A percentile compares a stretch with the other conserved stretches of the same genome.
phyloP scores from a whole-genome alignment of 2,113 vertebrate species.

The Dinomys branickii region DNA sequence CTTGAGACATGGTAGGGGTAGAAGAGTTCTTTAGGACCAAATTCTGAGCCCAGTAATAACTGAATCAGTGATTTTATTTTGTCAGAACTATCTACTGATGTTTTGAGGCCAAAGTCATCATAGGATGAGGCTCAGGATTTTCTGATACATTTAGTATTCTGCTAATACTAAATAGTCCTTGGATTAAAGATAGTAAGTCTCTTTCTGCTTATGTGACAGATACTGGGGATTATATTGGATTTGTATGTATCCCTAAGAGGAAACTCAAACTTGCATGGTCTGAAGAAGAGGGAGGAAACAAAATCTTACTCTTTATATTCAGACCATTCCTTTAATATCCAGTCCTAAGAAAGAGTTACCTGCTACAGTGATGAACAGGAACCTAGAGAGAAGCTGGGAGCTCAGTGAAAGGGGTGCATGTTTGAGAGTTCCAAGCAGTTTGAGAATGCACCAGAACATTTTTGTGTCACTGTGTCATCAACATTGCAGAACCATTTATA shows the following conservation, averaged over 20 bases:
- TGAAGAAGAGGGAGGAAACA: neutral
- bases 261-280: neutral
- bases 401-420: neutral
- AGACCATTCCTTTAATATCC: neutral
- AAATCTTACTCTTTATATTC: slow-evolving; percentile 44
- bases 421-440: neutral
- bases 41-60: neutral
- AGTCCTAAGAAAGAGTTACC: neutral
- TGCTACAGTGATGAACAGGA: neutral
- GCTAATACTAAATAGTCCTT: slow-evolving; percentile 27
- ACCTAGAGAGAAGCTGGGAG: neutral
- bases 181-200: slow-evolving; percentile 38
- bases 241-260: neutral
- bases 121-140: neutral
- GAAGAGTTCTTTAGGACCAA: neutral
- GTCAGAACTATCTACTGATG: neutral
- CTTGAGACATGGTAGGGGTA: neutral
- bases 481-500: neutral
- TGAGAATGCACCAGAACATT: neutral
- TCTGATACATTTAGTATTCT: neutral
- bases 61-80: slow-evolving; percentile 32
- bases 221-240: slow-evolving; percentile 50
- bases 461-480: neutral
- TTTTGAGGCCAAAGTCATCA: slow-evolving; percentile 3
- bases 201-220: neutral